Base-by-base conservation (phyloP, 2,113 vertebrate species). In the Prunella himalayana region DNA sequence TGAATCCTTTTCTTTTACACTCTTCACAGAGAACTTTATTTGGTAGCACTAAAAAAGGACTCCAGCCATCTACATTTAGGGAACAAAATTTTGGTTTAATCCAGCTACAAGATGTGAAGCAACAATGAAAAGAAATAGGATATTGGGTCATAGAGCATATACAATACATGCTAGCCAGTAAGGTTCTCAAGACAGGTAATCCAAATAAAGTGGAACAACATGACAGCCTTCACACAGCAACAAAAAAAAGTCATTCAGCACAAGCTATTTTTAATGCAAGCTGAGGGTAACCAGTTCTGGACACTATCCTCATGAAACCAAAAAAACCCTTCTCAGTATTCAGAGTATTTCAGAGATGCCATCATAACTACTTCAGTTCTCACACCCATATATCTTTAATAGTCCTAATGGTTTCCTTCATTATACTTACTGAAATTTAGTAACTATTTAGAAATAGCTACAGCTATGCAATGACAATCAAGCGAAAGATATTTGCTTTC, bases 11-110 rank as follows among this genome's bases (percentile, higher is more conserved):
- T 53, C n/a, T 66, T 68, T 47, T n/a, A 66, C 45, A 44, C 7
- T 68, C 27, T 54, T 50, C 41, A 50, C 49, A 88, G 30, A 81
- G 28, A 19, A 47, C 5, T 37, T 82, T 41, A 23, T 57, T 35
- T n/a, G 31, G n/a, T 25, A 78, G 39, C 49, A 78, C 13, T 39
- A 35, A 37, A 56, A 45, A 33, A 15, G 1, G 2, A 56, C 10
- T 80, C 56, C 35, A 59, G 5, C 4, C 20, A 44, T 61, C 21
- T 53, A 42, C 27, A 50, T 21, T 70, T 39, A 59, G 7, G 25
- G 19, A 84, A 91, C 16, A 81, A 71, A 84, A 71, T 66, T 61
- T 51, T 85, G 15, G 33, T 77, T 92, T 82, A 42, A 88, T 66
- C 10, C 6, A 9, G 37, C 25, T 47, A 25, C 5, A 64, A 70